These are phyloP conservation scores for Etheostoma perlongum DNA, from an alignment of 2,797 vertebrate genomes.

Conservation along the genomic window DNA sequence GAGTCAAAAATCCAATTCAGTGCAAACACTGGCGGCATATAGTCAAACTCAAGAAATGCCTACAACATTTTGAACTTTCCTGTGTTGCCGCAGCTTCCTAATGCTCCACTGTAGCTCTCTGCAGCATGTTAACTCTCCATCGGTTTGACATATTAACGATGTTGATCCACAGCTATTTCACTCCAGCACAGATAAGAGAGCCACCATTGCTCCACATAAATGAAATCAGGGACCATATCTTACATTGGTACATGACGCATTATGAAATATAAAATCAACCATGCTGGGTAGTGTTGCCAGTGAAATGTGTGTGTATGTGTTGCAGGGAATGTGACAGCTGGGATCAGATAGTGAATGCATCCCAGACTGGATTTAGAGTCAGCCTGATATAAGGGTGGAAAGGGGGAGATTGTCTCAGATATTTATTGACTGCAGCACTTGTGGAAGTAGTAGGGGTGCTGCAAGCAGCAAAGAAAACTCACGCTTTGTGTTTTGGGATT, in stretches of 20 bases:
- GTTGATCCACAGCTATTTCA: slow-evolving; percentile 72
- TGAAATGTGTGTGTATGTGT: slow-evolving; percentile 30
- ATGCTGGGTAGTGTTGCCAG: slow-evolving; percentile 45
- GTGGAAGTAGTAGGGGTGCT: slow-evolving; percentile 19
- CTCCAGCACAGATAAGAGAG: slow-evolving; percentile 67
- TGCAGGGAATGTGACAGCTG: slow-evolving; percentile 55
- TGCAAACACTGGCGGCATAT: background rate
- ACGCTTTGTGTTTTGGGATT: slow-evolving; percentile 20
- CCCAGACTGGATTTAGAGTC: slow-evolving; percentile 76
- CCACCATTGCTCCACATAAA: slow-evolving; percentile 71
- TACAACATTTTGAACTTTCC: slow-evolving; percentile 26
- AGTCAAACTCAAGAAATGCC: background rate
- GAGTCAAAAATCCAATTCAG: slow-evolving; percentile 1
- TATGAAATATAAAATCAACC: slow-evolving; percentile 75
- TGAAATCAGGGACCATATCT: slow-evolving; percentile 78
- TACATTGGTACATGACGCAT: slow-evolving; percentile 67
- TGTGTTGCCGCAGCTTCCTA: slow-evolving; percentile 1
- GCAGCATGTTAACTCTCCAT: slow-evolving; percentile 59
- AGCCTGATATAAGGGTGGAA: slow-evolving; percentile 59
- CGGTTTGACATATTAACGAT: slow-evolving; percentile 67
- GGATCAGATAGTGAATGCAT: slow-evolving; percentile 78
- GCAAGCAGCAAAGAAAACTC: slow-evolving; percentile 31
- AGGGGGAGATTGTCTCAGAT: slow-evolving; percentile 69
- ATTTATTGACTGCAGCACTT: slow-evolving; percentile 68
- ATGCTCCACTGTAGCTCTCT: slow-evolving; percentile 11